Conservation (phyloP, 1,140 invertebrate genomes). For the Cardiocondyla obscurior region DNA sequence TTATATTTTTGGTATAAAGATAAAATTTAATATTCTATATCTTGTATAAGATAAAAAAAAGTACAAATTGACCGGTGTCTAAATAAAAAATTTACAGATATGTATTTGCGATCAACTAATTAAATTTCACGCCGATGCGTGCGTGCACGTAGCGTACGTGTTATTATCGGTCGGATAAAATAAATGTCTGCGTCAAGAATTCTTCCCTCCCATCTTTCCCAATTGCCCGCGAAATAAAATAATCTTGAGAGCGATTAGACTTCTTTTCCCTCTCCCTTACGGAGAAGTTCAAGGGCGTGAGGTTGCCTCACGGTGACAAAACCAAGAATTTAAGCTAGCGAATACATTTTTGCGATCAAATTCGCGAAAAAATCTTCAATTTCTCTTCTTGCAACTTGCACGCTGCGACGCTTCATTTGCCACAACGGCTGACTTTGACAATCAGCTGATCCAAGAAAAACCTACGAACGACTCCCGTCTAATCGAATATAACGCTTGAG, state of each 20-base stretch:
- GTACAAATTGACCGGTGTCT: no score
- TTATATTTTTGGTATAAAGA: not conserved
- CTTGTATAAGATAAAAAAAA: no score
- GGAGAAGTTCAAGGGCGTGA: conserved; percentile 7
- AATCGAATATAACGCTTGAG: conserved; percentile 3
- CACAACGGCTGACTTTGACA: not conserved
- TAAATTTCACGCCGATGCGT: not conserved
- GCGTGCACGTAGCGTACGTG: not conserved
- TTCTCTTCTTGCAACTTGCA: not conserved
- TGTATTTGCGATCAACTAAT: not conserved
- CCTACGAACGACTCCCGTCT: not conserved
- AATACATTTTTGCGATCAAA: no score
- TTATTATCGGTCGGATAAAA: conserved; percentile 22
- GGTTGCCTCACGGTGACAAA: no score
- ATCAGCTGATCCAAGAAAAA: not conserved
- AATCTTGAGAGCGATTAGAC: not conserved
- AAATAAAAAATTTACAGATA: not conserved
- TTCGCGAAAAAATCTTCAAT: no score
- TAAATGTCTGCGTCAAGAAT: conserved; percentile 19
- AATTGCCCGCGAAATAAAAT: conserved; percentile 10
- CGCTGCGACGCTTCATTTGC: not conserved
- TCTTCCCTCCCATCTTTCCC: not conserved
- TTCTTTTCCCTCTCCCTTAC: not conserved
- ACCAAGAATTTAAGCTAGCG: no score
- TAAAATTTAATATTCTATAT: no score